Conservation (phyloP, 2,113 vertebrate species). For the Scatophagus argus region DNA sequence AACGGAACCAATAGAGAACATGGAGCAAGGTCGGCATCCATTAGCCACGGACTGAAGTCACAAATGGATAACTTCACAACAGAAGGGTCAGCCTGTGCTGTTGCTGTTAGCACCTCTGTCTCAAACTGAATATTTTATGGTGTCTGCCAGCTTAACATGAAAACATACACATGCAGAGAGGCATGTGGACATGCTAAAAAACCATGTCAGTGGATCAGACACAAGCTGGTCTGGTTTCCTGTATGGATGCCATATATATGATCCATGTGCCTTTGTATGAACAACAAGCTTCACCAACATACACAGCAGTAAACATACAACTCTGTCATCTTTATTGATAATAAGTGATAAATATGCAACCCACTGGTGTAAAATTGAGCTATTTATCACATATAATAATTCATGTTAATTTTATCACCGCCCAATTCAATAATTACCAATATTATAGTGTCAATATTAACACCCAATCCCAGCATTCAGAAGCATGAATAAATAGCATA, state of each 20-base stretch:
- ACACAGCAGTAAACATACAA: neutral
- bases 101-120: slow-evolving; percentile 44
- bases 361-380: neutral
- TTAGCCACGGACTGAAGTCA: slow-evolving; percentile 73
- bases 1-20: slow-evolving; percentile 75
- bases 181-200: neutral
- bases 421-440: neutral
- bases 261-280: neutral
- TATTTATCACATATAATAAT: neutral
- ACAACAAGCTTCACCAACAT: slow-evolving; percentile 3
- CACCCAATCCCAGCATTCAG: neutral
- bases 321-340: neutral
- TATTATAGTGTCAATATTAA: neutral
- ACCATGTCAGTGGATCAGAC: neutral
- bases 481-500: neutral
- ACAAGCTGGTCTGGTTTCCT: neutral
- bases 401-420: neutral
- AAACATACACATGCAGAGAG: slow-evolving; percentile 16
- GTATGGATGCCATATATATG: neutral
- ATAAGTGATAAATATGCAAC: neutral
- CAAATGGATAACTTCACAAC: slow-evolving; percentile 66
- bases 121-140: slow-evolving; percentile 40
- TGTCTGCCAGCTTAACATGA: neutral
- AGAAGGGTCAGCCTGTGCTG: slow-evolving; percentile 35
- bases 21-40: slow-evolving; percentile 73